phyloP scores from a whole-genome alignment of 2,797 vertebrate species.

The Neosalanx taihuensis region DNA sequence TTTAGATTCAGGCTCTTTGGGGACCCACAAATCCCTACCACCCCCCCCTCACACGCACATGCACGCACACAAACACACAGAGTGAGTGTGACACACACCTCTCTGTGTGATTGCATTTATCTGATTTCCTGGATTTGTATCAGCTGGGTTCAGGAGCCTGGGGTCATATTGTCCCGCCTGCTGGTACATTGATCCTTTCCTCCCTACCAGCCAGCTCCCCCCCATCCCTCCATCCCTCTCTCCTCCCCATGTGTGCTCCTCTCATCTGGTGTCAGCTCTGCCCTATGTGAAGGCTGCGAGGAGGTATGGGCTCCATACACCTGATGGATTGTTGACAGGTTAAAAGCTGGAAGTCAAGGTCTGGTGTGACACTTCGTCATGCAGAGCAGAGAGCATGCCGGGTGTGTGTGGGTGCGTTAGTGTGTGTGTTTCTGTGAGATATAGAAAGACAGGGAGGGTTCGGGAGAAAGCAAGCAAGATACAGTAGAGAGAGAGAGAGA shows the following conservation, averaged over 20 bases:
- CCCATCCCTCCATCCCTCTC: neutral
- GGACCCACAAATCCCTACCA: no score
- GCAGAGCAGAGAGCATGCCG: neutral
- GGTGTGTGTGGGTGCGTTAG: no score
- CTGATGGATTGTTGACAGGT: conserved; percentile 6
- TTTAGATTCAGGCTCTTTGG: no score
- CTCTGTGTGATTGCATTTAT: conserved; percentile 5
- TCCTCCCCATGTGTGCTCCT: neutral
- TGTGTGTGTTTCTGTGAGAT: neutral
- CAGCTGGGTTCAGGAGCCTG: conserved; percentile 3
- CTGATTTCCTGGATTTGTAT: neutral
- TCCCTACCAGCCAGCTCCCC: neutral
- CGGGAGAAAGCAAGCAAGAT: neutral
- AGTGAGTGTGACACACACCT: neutral
- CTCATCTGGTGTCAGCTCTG: neutral
- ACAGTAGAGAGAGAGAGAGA: neutral
- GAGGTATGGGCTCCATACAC: neutral
- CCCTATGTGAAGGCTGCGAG: neutral
- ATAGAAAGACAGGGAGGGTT: neutral
- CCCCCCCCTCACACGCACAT: neutral
- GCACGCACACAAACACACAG: neutral
- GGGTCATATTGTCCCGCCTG: conserved; percentile 6
- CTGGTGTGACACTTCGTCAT: neutral
- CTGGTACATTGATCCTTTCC: conserved; percentile 9
- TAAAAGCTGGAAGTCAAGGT: neutral